Percentiles rank a stretch among this genome's conserved stretches.
These are phyloP conservation scores for Melipona bicolor DNA, from an alignment of 2,888 invertebrate genomes.

Conservation along the genomic window DNA sequence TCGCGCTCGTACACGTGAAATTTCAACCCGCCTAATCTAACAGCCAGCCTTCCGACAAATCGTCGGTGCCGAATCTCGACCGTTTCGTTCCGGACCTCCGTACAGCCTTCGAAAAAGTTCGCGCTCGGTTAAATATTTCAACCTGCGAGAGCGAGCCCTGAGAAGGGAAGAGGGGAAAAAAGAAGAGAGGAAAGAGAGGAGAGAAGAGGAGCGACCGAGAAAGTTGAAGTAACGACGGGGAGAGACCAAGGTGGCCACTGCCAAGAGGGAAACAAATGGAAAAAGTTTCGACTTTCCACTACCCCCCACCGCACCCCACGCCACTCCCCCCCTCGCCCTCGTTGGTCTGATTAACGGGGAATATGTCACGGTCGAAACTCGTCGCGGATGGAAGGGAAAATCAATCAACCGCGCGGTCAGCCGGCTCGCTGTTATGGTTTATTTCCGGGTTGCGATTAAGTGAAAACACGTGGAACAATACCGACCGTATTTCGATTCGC, in stretches of 20 bases:
- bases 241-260: constrained; percentile 34
- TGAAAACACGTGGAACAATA: neutral
- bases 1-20: constrained; percentile 43
- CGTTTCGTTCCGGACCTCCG: constrained; percentile 39
- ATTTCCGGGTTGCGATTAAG: neutral
- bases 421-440: constrained; percentile 7
- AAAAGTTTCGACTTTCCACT: constrained; percentile 62
- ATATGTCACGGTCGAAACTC: constrained; percentile 68
- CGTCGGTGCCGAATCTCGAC: constrained; percentile 43
- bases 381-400: constrained; percentile 57
- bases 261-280: constrained; percentile 66
- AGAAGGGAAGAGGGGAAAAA: too few species aligned
- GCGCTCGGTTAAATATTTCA: constrained; percentile 71
- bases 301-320: too few species aligned
- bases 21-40: constrained; percentile 17
- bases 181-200: neutral
- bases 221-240: constrained; percentile 67
- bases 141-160: constrained; percentile 6
- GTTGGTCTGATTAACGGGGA: constrained; percentile 69
- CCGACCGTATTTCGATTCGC: neutral
- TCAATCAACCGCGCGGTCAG: constrained; percentile 56
- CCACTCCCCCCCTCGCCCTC: neutral
- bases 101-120: constrained; percentile 59
- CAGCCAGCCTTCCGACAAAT: constrained; percentile 58
- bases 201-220: constrained; percentile 32